Evolutionary conservation across 2,797 vertebrate species (phyloP), one percentile per base, ranked within the genome.

Genomic region (Adelosebastes latens): DNA sequence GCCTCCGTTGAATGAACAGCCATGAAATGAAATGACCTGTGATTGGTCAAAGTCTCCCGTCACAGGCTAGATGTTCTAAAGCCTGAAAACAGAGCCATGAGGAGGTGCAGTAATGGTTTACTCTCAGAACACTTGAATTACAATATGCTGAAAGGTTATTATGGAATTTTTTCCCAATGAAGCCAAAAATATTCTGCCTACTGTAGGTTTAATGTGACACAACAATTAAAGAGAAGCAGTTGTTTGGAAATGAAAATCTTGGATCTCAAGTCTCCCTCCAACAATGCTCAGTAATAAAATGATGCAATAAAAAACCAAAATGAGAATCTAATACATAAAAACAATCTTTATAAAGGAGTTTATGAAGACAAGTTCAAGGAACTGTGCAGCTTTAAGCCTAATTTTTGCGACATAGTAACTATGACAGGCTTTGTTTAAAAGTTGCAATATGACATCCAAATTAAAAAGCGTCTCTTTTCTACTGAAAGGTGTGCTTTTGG

Each of bases 121-220:
- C 42, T 46, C 42, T 46, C 42, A 46, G 16, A 46, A 46, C 39
- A 42, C 39, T 42, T 42, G 1, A 6, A 46, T 46, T 18, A 46
- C 42, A 46, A 2, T 46, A 46, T 18, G 42, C 42, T 46, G 16
- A 46, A 46, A 18, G 16, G 16, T 46, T 46, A 46, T 46, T 18
- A 0, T 46, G 42, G 42, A 46, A 1, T 46, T 46, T 46, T 46
- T 46, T 7, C 0, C 42, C 16, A 46, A 18, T 0, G 6, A 18
- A 18, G 42, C 42, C 42, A 0, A 0, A 0, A 46, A 46, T 7
- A 16, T 42, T 42, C 42, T 46, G 16, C 42, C 14, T 1, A 46
- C 16, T 18, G 42, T 3, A 18, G 42, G 16, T 46, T 46, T 46
- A 46, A 46, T 46, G 42, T 46, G 42, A 46, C 42, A 2, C 56